phyloP scores from a whole-genome alignment of 2,797 vertebrate species.

The Microctenopoma steveboyesi region DNA sequence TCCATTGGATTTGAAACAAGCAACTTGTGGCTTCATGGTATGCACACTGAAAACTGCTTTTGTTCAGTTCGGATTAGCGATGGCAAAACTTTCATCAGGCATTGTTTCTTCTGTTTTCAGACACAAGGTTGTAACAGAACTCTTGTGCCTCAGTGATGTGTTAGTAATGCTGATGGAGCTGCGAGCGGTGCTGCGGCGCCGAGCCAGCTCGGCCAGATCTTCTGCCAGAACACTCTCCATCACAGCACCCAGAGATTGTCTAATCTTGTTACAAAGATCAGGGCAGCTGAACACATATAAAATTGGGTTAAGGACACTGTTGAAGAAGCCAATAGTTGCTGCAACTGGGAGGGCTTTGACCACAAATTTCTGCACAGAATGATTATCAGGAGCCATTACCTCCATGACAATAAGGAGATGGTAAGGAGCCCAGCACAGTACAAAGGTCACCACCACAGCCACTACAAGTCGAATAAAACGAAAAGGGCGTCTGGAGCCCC shows the following conservation, averaged over 20 bases:
- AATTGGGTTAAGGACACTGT: conserved; percentile 76
- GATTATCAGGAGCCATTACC: not conserved
- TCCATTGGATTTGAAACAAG: too few species aligned
- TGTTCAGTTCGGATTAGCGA: not conserved
- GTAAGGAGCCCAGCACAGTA: conserved; percentile 78
- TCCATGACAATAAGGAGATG: conserved; percentile 72
- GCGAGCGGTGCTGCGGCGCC: conserved; percentile 50
- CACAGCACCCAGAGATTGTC: conserved; percentile 69
- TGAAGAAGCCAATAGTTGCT: conserved; percentile 70
- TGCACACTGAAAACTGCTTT: too few species aligned
- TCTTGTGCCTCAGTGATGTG: conserved; percentile 6
- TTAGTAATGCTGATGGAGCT: conserved; percentile 26
- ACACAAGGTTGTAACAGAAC: accelerated
- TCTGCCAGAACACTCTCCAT: conserved; percentile 81
- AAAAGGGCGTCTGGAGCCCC: conserved; percentile 52
- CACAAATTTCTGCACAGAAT: accelerated
- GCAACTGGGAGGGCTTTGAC: conserved; percentile 18
- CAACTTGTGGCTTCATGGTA: too few species aligned
- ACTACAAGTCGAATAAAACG: conserved; percentile 73
- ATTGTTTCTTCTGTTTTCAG: conserved; percentile 5
- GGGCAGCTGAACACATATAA: conserved; percentile 82
- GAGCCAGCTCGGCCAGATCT: conserved; percentile 62
- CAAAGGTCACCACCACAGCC: conserved; percentile 72
- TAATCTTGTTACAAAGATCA: conserved; percentile 73
- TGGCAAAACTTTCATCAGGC: not conserved